Conservation (phyloP, 2,113 vertebrate genomes). For the Caranx melampygus region DNA sequence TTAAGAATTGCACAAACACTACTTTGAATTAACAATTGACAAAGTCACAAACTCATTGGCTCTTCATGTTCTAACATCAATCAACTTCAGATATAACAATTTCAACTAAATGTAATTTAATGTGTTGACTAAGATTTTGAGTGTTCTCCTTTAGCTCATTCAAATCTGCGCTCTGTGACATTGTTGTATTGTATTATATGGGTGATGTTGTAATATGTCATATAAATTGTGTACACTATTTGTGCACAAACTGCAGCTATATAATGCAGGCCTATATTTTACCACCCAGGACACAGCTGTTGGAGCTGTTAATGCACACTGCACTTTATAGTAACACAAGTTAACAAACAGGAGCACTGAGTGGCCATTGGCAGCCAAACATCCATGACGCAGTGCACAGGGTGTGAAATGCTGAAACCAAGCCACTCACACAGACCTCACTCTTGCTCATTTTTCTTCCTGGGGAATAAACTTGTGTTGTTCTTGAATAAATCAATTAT, state of each 20-base stretch:
- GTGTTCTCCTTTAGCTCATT: background rate
- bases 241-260: background rate
- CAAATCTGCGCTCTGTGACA: background rate
- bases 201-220: background rate
- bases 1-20: background rate
- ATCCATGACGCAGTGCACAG: slow-evolving; percentile 10
- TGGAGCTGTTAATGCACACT: background rate
- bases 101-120: background rate
- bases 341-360: slow-evolving; percentile 8
- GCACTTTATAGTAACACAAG: background rate
- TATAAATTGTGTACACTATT: background rate
- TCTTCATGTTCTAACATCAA: background rate
- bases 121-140: background rate
- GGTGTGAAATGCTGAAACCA: slow-evolving; percentile 27
- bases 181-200: background rate
- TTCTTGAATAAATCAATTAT: slow-evolving; percentile 7
- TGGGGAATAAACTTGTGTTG: background rate
- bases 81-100: background rate
- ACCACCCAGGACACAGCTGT: slow-evolving; percentile 1
- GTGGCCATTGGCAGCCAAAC: slow-evolving; percentile 7
- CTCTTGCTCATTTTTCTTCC: background rate
- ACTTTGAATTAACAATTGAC: background rate
- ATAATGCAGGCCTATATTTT: background rate
- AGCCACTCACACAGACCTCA: slow-evolving; percentile 17
- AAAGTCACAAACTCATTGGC: background rate